Base-by-base conservation (phyloP, 2,113 vertebrate genomes). In the Globicephala melas region DNA sequence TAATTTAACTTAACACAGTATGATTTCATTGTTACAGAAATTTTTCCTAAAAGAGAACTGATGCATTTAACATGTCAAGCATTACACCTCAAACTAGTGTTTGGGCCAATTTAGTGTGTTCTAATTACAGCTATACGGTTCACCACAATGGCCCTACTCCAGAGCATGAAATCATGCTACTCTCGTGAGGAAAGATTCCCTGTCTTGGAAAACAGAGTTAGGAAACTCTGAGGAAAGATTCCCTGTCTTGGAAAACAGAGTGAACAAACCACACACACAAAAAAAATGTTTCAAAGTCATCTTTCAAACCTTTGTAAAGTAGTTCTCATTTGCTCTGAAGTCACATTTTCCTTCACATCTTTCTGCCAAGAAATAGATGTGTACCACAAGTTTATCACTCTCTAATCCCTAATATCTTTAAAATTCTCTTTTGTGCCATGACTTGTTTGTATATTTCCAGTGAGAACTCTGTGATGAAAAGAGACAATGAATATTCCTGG, bases 71-170 rank as follows among this genome's bases (percentile, higher is more conserved):
- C 79, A 74, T 17, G 58, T 92, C 74, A 88, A 88, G 63, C 89
- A 79, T 67, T 73, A 97, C 95, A 79, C 89, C 96, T 95, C 92
- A 96, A 70, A 76, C 36, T 3, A 53, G 23, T 38, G 55, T 85
- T 8, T 2, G 8, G 89, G 94, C 80, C 95, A 84, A 47, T 36
- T 71, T 76, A 11, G 68, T 55, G 62, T 65, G 86, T 89, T 33
- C 38, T 55, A 88, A 96, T 88, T 76, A 86, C 1, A 79, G 50
- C 44, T 62, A 53, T 21, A 71, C 4, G 87, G 58, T n/a, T 95
- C 65, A 71, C 82, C 95, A 92, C 63, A 74, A 83, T 47, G 60
- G 77, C 83, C 90, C 84, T 21, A 63, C 33, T 92, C 21, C 44
- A 11, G 44, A 73, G 73, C 91, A 71, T 67, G 47, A 83, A 93